Percentiles rank a stretch among this genome's conserved stretches.
These are phyloP conservation scores for Echinops telfairi DNA, from an alignment of 2,113 vertebrate species.

Conservation along the genomic window DNA sequence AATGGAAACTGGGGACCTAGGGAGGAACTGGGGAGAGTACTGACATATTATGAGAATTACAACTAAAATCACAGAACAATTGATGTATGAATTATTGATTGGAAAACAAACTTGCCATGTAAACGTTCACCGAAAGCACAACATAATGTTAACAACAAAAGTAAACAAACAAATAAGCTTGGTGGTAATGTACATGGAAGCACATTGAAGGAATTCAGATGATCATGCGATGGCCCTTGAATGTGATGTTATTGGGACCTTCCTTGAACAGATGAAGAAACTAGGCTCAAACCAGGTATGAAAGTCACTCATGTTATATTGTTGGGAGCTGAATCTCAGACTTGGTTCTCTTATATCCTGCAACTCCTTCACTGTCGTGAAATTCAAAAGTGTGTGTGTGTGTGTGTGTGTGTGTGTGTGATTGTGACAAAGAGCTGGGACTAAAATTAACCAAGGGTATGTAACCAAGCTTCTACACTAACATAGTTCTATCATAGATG, in stretches of 20 bases:
- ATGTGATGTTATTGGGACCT: background rate
- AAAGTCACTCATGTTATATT: background rate
- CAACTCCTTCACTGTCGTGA: background rate
- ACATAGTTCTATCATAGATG: background rate
- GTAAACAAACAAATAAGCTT: background rate
- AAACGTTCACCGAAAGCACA: background rate
- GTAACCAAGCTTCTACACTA: background rate
- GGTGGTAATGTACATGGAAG: conserved; percentile 37
- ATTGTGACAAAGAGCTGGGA: background rate
- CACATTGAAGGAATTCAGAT: background rate
- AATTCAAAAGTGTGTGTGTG: background rate
- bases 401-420: too few species aligned
- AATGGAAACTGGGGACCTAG: background rate
- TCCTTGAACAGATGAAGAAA: conserved; percentile 43
- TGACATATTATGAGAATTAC: background rate
- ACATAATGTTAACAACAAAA: background rate
- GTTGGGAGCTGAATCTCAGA: background rate
- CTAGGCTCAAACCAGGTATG: background rate
- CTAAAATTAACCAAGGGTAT: background rate
- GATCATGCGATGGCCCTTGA: background rate
- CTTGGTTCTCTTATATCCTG: background rate
- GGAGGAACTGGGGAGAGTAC: background rate
- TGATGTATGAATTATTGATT: background rate
- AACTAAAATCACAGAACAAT: background rate
- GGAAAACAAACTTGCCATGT: background rate